phyloP scores from a whole-genome alignment of 1,140 invertebrate genomes.

The Mizuhopecten yessoensis region DNA sequence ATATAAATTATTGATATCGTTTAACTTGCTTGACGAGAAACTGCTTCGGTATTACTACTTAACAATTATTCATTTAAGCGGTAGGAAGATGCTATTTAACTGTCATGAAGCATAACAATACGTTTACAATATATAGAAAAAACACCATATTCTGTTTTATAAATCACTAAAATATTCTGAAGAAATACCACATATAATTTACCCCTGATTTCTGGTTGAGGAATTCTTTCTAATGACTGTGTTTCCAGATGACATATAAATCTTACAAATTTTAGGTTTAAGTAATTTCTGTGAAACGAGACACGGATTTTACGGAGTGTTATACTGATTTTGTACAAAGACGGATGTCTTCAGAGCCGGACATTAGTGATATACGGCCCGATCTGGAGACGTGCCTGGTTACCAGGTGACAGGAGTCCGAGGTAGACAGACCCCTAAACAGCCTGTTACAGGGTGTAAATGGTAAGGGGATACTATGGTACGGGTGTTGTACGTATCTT shows the following conservation, averaged over 20 bases:
- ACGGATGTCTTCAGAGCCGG: not conserved
- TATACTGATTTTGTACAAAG: not conserved
- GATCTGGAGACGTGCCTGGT: conserved; percentile 19
- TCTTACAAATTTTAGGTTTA: conserved; percentile 21
- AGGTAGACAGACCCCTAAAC: not conserved
- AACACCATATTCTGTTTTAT: too few species aligned
- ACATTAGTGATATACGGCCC: not conserved
- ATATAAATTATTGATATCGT: too few species aligned
- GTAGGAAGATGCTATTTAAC: too few species aligned
- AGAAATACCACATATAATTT: not conserved
- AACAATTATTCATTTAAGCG: too few species aligned
- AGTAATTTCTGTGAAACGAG: conserved; percentile 32
- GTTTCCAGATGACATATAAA: not conserved
- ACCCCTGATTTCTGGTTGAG: not conserved
- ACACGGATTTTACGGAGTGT: conserved; percentile 23
- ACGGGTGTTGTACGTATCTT: not conserved
- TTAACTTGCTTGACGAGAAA: too few species aligned
- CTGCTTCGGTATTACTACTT: too few species aligned
- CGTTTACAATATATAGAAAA: too few species aligned
- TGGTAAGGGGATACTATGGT: not conserved
- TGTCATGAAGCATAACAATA: too few species aligned
- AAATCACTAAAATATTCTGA: too few species aligned
- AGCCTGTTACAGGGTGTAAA: not conserved
- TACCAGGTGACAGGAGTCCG: not conserved
- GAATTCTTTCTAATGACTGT: not conserved